Evolutionary conservation across 2,797 vertebrate genomes (phyloP).

Genomic region (Melanotaenia trifasciata): DNA sequence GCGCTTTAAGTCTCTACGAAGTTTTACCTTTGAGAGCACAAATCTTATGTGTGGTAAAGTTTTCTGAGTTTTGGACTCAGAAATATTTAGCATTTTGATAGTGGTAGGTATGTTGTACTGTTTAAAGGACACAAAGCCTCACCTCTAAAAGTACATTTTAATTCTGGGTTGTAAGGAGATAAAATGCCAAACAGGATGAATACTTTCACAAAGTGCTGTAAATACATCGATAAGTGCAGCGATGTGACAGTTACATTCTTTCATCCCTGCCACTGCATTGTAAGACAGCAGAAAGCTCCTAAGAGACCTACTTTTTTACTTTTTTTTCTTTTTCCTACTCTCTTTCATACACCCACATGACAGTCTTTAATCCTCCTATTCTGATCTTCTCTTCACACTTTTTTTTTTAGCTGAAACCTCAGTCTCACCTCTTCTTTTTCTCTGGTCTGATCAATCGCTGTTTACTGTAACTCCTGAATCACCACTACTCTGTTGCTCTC

Average conservation of each 20-base stretch:
- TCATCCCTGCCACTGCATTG: conserved; percentile 33
- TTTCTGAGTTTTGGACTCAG: background rate
- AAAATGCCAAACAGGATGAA: background rate
- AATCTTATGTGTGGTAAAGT: background rate
- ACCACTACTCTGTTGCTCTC: conserved; percentile 6
- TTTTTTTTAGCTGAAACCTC: conserved; percentile 47
- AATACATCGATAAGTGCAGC: conserved; percentile 1
- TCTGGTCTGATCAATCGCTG: conserved; percentile 31
- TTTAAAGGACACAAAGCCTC: background rate
- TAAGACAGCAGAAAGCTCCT: conserved; percentile 25
- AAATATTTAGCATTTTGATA: background rate
- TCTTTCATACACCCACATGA: conserved; percentile 20
- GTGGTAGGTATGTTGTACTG: background rate
- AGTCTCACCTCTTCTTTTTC: conserved; percentile 29
- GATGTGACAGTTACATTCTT: conserved; percentile 16
- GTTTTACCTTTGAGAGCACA: too few species aligned
- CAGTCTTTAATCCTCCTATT: conserved; percentile 47
- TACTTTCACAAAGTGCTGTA: background rate
- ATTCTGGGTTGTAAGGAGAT: background rate
- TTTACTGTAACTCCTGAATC: conserved; percentile 14
- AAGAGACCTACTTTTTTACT: conserved; percentile 18
- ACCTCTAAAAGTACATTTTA: background rate
- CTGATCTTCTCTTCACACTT: conserved; percentile 50
- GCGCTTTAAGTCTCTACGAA: too few species aligned
- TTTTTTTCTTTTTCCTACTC: background rate